phyloP scores from a whole-genome alignment of 2,113 vertebrate species.

The Gadus macrocephalus region DNA sequence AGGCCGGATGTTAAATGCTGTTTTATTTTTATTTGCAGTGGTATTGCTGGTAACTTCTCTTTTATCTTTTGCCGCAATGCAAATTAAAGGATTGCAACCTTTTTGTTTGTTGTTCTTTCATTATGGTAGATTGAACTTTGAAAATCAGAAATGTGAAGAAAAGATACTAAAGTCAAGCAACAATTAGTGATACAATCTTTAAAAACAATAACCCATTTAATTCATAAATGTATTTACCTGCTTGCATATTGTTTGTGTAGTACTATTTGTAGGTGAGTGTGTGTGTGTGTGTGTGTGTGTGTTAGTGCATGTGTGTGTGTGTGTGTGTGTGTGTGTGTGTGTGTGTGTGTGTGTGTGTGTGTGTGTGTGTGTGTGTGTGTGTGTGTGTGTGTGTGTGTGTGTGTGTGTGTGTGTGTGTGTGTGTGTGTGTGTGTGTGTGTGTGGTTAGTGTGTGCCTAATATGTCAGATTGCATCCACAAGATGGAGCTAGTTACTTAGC shows the following conservation, averaged over 20 bases:
- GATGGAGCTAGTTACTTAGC: slow-evolving; percentile 41
- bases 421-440: not conserved
- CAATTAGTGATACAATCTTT: too few relatives aligned
- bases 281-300: not conserved
- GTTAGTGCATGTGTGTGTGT: not conserved
- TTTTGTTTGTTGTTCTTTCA: not conserved
- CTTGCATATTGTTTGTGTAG: not conserved
- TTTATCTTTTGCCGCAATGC: not conserved
- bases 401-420: too few relatives aligned
- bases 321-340: not conserved
- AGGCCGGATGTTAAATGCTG: not conserved
- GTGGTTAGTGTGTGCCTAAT: not conserved
- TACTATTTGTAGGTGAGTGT: not conserved
- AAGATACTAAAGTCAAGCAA: too few relatives aligned
- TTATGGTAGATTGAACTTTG: not conserved
- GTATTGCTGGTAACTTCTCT: not conserved
- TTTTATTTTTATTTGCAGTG: not conserved
- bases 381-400: not conserved
- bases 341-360: not conserved
- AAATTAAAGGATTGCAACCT: not conserved
- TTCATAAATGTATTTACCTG: too few relatives aligned
- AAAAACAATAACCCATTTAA: too few relatives aligned
- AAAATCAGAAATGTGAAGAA: too few relatives aligned
- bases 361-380: too few relatives aligned
- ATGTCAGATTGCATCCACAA: slow-evolving; percentile 33